Base-by-base conservation (phyloP, 53 echinoderm and acorn worm genomes). In the Zoroaster sp. region DNA sequence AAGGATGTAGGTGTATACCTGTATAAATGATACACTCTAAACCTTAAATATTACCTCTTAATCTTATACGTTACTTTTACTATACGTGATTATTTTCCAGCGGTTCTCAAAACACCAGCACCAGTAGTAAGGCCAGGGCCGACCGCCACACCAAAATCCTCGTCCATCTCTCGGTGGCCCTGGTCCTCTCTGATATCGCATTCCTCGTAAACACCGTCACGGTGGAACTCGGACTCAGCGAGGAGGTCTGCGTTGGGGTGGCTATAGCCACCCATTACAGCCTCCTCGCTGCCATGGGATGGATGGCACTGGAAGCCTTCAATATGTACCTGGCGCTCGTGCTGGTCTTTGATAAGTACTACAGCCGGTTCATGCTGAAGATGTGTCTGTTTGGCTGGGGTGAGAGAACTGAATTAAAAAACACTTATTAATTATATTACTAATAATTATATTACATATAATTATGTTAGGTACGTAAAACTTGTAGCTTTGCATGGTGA, bases 261-360 rank as follows among this genome's bases (percentile, higher is more conserved):
- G 90, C 90, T 2, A 73, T 90, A 12, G 80, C 89, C 15, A 89
- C 93, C 55, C 99, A 99, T 63, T 96, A 91, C 77, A 81, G 77
- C n/a, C 92, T 99, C 8, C 89, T 99, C 25, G 70, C 94, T 3
- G 88, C 94, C n/a, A 87, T 99, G 90, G 80, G 85, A 14, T 99
- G 99, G 99, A 96, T 95, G 95, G 99, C 93, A 3, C 21, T 99
- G 40, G 95, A 99, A 59, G 99, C 96, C 10, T 96, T 96, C 76
- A 91, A 94, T 54, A 94, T 99, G 99, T 99, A 99, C 71, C 91
- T 99, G 39, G 94, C 95, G 1, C 92, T 99, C 36, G 99, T 99
- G 35, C 75, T 87, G 63, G 93, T 99, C 52, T 99, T 99, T 38
- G 94, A 94, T 11, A 91, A 83, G 53, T 94, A 95, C 88, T 88